Conservation (phyloP, 2,888 invertebrate genomes). For the Tillus elongatus region DNA sequence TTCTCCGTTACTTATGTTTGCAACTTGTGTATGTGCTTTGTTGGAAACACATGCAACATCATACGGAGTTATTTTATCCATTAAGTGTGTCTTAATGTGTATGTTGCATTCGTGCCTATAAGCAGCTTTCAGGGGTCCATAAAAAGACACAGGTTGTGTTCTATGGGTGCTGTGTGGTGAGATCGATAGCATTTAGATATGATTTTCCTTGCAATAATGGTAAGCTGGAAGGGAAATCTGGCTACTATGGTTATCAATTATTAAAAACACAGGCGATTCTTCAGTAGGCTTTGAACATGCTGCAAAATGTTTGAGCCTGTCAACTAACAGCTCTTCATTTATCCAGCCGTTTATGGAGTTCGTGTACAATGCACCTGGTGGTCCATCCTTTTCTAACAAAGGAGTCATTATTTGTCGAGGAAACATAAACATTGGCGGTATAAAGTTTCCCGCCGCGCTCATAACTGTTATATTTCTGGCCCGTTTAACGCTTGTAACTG, state of each 20-base stretch:
- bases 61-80: too few species aligned
- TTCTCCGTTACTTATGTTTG: slow-evolving; percentile 19
- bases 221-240: slow-evolving; percentile 12
- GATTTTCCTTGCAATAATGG: slow-evolving; percentile 13
- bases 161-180: slow-evolving; percentile 20
- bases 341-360: slow-evolving; percentile 31
- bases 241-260: too few species aligned
- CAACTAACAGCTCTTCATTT: slow-evolving; percentile 22
- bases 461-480: slow-evolving; percentile 24
- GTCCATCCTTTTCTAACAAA: slow-evolving; percentile 23
- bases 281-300: slow-evolving; percentile 26
- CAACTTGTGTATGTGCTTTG: slow-evolving; percentile 13
- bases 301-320: slow-evolving; percentile 17
- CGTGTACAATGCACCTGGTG: too few species aligned
- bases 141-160: slow-evolving; percentile 20
- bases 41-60: slow-evolving; percentile 15
- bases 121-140: slow-evolving; percentile 13
- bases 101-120: slow-evolving; percentile 15
- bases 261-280: slow-evolving; percentile 29
- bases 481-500: slow-evolving; percentile 27
- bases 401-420: slow-evolving; percentile 12
- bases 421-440: slow-evolving; percentile 30
- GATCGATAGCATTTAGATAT: slow-evolving; percentile 15
- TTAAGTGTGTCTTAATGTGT: slow-evolving; percentile 14
- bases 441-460: slow-evolving; percentile 23